Conservation (phyloP, 2,888 invertebrate genomes). For the Tupiocoris notatus region DNA sequence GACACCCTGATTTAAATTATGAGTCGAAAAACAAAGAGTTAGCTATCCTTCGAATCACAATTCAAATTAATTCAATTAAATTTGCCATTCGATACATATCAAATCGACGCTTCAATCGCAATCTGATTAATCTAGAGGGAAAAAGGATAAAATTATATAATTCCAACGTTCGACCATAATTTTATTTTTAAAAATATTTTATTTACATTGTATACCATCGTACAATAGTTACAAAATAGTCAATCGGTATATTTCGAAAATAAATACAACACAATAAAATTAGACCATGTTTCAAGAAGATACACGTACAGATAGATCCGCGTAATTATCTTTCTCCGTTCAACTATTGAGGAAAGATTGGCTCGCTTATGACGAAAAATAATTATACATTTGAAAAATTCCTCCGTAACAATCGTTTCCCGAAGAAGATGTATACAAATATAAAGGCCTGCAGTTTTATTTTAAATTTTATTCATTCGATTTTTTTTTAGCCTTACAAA, state of each 20-base stretch:
- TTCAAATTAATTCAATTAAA: no score
- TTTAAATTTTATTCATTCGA: no score
- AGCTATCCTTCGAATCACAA: no score
- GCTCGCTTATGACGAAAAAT: slow-evolving; percentile 33
- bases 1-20: no score
- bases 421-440: slow-evolving; percentile 4
- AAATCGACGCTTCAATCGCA: no score
- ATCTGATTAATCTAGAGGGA: no score
- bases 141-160: neutral
- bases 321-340: neutral
- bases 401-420: slow-evolving; percentile 17
- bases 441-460: slow-evolving; percentile 29
- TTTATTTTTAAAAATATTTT: slow-evolving; percentile 42
- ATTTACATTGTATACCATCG: slow-evolving; percentile 41
- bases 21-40: no score
- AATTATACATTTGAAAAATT: slow-evolving; percentile 31
- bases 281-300: neutral
- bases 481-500: no score
- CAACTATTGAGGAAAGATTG: neutral
- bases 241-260: neutral
- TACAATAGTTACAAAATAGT: slow-evolving; percentile 9
- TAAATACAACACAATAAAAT: neutral
- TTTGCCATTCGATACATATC: no score
- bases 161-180: neutral
- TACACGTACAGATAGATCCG: neutral